phyloP scores from a whole-genome alignment of 2,888 invertebrate genomes.

The Drosophila tripunctata region DNA sequence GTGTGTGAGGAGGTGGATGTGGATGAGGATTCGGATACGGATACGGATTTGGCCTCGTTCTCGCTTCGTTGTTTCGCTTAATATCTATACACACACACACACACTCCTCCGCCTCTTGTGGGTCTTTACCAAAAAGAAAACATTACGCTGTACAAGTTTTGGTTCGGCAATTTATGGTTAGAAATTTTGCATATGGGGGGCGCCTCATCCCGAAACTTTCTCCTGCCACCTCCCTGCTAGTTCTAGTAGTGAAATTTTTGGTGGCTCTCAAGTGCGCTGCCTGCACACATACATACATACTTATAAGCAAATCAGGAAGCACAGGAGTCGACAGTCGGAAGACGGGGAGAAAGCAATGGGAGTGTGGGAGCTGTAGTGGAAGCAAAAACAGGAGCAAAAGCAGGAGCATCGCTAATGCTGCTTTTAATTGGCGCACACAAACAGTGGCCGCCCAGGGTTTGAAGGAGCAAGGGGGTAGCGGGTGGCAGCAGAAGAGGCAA shows the following conservation, averaged over 20 bases:
- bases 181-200: constrained; percentile 71
- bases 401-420: constrained; percentile 66
- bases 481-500: background rate
- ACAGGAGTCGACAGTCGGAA: background rate
- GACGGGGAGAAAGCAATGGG: background rate
- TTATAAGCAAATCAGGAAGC: background rate
- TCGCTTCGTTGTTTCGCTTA: constrained; percentile 54
- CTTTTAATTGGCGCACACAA: constrained; percentile 76
- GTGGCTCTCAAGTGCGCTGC: constrained; percentile 64
- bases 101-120: background rate
- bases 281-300: constrained; percentile 13
- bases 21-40: constrained; percentile 42
- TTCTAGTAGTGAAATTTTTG: constrained; percentile 56
- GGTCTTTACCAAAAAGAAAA: constrained; percentile 12
- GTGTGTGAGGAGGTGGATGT: constrained; percentile 27
- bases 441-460: constrained; percentile 40
- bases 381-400: background rate
- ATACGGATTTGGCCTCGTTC: constrained; percentile 61
- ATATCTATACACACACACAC: constrained; percentile 27
- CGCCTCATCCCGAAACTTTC: constrained; percentile 16
- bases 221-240: background rate
- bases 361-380: background rate
- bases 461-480: background rate
- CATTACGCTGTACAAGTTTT: constrained; percentile 64
- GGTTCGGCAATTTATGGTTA: constrained; percentile 78